Base-by-base conservation (phyloP, 2,888 invertebrate genomes). In the Coelinius sp. region DNA sequence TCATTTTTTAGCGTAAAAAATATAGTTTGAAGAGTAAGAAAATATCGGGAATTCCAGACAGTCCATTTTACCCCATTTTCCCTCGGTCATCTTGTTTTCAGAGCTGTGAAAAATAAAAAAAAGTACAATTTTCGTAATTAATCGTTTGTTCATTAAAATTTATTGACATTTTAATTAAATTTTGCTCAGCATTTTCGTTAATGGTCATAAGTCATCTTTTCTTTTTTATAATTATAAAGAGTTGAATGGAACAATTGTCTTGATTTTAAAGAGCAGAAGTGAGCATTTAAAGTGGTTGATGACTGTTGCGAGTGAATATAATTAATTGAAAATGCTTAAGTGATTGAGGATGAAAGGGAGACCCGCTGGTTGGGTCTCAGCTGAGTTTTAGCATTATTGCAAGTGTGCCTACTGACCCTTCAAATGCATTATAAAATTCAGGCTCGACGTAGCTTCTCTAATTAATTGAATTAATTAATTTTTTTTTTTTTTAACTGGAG, bases 321-420 rank as follows among this genome's bases (percentile, higher is more conserved):
- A n/a, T 38, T 22, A 22, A 63, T 12, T 10, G 14, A 56, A 63
- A 63, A 63, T 20, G 24, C n/a, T 41, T 59, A 35, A 31, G 59
- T 59, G 59, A 7, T 35, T 44, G 41, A 41, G 63, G 35, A 4
- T 62, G 38, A 62, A 20, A 63, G 63, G 22, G 38, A 24, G 63
- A 68, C 68, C 68, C 56, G 56, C 68, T 68, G 68, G 56, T 68
- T 68, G 56, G 56, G 56, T 68, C 46, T 63, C 24, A 63, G 7
- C 24, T 63, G 63, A 38, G 24, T 44, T 63, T 25, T 63, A 63
- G 24, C 20, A 22, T 41, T 63, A 44, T 63, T 63, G 38, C 41
- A 41, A 41, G 38, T 63, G 63, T 63, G 59, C 59, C 59, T 59
- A 59, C 31, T 20, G 59, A 17, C 35, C 59, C 53, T 59, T 20